These are phyloP conservation scores for Cyprinodon brontotheroides DNA, from an alignment of 2,113 vertebrate genomes.

Conservation along the genomic window DNA sequence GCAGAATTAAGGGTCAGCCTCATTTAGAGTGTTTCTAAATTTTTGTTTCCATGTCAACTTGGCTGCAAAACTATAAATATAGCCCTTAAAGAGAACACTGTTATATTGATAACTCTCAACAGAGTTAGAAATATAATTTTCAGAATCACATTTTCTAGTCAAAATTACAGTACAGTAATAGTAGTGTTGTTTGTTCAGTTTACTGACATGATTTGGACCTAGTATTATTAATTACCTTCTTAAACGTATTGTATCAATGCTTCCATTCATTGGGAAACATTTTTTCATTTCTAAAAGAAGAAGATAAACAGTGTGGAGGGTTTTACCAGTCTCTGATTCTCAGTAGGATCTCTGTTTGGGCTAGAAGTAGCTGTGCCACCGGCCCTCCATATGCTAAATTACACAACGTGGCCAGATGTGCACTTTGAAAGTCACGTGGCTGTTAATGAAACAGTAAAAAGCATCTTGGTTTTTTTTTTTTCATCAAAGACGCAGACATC, in stretches of 20 bases:
- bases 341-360: slow-evolving; percentile 39
- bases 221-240: no score
- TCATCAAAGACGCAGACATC: slow-evolving; percentile 22
- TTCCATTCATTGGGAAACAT: not conserved
- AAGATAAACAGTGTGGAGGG: slow-evolving; percentile 5
- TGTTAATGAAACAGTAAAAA: slow-evolving; percentile 50
- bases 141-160: no score
- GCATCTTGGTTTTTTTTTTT: not conserved
- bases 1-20: no score
- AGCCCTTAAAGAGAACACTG: no score
- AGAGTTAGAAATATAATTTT: no score
- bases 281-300: not conserved
- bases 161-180: no score
- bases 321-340: slow-evolving; percentile 6
- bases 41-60: no score
- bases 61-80: no score
- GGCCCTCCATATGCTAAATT: slow-evolving; percentile 48
- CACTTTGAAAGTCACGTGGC: slow-evolving; percentile 46
- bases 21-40: no score
- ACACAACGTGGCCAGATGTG: slow-evolving; percentile 67
- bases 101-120: no score
- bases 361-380: slow-evolving; percentile 31
- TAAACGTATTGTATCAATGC: not conserved
- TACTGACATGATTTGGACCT: not conserved
- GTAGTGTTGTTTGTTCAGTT: no score